A percentile compares a stretch with the other conserved stretches of the same genome.
These are phyloP conservation scores for Collichthys lucidus DNA, from an alignment of 2,113 vertebrate species.

Conservation along the genomic window DNA sequence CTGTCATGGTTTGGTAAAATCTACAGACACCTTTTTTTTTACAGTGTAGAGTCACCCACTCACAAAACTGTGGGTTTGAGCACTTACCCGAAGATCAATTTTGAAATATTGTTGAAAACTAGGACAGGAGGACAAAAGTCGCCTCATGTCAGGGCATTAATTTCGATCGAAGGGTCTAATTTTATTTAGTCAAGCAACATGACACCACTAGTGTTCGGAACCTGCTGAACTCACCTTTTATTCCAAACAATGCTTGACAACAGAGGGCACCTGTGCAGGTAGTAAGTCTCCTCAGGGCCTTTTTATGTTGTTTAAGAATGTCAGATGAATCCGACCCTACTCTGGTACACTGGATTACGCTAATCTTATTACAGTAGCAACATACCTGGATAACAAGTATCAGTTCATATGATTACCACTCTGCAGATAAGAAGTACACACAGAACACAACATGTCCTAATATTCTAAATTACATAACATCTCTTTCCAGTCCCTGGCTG, in stretches of 20 bases:
- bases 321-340: not conserved
- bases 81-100: not conserved
- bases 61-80: not conserved
- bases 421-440: not conserved
- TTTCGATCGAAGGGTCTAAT: not conserved
- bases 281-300: not conserved
- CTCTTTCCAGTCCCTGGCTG: not conserved
- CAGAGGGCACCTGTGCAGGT: not conserved
- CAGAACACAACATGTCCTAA: not conserved
- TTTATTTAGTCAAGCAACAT: not conserved
- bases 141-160: not conserved
- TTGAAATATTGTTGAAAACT: not conserved
- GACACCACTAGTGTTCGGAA: not conserved
- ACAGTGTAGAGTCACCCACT: not conserved
- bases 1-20: too few relatives aligned
- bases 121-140: not conserved
- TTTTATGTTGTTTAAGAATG: conserved; percentile 17
- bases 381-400: conserved; percentile 29
- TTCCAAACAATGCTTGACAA: not conserved
- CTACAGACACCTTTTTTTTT: too few relatives aligned
- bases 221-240: not conserved
- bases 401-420: conserved; percentile 14
- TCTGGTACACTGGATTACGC: conserved; percentile 39
- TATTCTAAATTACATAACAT: conserved; percentile 6
- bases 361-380: conserved; percentile 58